A percentile compares a stretch with the other conserved stretches of the same genome.
These are phyloP conservation scores for Embidobia sp. DNA, from an alignment of 2,888 invertebrate species.

Conservation along the genomic window DNA sequence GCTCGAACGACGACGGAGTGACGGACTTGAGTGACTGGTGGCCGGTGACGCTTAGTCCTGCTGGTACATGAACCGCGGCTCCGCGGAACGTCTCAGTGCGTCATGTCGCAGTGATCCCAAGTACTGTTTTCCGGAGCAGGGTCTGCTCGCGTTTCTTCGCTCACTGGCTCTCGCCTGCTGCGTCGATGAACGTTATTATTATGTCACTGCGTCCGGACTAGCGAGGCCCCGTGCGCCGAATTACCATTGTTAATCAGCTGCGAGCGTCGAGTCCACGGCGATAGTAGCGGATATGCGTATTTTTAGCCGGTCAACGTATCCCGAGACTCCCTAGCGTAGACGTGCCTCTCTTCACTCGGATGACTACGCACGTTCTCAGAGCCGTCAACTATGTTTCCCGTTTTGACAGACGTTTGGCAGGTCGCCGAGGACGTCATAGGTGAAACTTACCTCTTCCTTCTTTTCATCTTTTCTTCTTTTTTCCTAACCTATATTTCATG, in stretches of 20 bases:
- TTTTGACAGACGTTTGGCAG: constrained; percentile 21
- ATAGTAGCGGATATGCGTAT: constrained; percentile 8
- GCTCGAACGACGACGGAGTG: no score
- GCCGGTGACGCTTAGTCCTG: no score
- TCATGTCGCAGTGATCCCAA: no score
- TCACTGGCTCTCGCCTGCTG: no score
- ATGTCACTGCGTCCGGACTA: not conserved
- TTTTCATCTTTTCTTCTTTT: not conserved
- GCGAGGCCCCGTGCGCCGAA: constrained; percentile 9
- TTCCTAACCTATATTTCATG: constrained; percentile 14
- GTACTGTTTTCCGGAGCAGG: no score
- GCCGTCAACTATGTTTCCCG: constrained; percentile 25
- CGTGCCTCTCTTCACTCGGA: not conserved
- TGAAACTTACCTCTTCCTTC: constrained; percentile 1
- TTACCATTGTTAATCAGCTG: constrained; percentile 27
- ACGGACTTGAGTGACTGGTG: no score
- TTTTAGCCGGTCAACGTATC: constrained; percentile 9
- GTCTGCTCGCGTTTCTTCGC: no score
- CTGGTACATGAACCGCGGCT: no score
- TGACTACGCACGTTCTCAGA: constrained; percentile 5
- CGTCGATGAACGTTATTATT: not conserved
- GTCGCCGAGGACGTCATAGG: constrained; percentile 38
- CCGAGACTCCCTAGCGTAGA: not conserved
- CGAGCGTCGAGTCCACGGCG: not conserved
- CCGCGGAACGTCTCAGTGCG: no score